These are phyloP conservation scores for Drosophila subquinaria DNA, from an alignment of 2,888 invertebrate genomes.

Conservation along the genomic window DNA sequence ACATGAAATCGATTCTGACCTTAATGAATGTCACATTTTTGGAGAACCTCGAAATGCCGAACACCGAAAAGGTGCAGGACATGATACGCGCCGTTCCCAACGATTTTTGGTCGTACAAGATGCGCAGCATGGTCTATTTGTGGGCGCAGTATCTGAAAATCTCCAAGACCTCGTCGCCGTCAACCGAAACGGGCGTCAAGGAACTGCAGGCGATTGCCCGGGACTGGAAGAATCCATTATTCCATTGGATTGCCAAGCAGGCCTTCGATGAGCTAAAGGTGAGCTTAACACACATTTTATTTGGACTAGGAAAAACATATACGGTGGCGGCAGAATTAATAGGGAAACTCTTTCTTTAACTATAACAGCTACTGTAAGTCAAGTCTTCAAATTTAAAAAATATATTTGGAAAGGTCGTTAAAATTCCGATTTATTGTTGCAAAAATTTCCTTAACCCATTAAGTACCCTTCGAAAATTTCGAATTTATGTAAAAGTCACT, in stretches of 20 bases:
- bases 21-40: conserved; percentile 66
- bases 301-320: too few relatives aligned
- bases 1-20: conserved; percentile 65
- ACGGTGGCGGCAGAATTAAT: too few relatives aligned
- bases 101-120: conserved; percentile 60
- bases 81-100: conserved; percentile 65
- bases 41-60: conserved; percentile 55
- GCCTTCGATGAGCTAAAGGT: conserved; percentile 68
- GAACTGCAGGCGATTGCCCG: conserved; percentile 54
- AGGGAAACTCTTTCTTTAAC: too few relatives aligned
- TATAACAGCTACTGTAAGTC: too few relatives aligned
- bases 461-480: too few relatives aligned
- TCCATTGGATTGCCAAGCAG: conserved; percentile 67
- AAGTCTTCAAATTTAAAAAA: too few relatives aligned
- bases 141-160: conserved; percentile 63
- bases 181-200: conserved; percentile 46
- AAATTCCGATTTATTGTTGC: too few relatives aligned
- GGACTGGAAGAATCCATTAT: conserved; percentile 64
- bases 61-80: conserved; percentile 57
- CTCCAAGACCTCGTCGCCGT: conserved; percentile 42
- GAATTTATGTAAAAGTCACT: too few relatives aligned
- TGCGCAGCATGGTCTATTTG: conserved; percentile 67
- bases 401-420: too few relatives aligned
- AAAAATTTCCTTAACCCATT: too few relatives aligned
- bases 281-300: background rate